Conservation (phyloP, 2,797 vertebrate genomes). For the Onychomys torridus region DNA sequence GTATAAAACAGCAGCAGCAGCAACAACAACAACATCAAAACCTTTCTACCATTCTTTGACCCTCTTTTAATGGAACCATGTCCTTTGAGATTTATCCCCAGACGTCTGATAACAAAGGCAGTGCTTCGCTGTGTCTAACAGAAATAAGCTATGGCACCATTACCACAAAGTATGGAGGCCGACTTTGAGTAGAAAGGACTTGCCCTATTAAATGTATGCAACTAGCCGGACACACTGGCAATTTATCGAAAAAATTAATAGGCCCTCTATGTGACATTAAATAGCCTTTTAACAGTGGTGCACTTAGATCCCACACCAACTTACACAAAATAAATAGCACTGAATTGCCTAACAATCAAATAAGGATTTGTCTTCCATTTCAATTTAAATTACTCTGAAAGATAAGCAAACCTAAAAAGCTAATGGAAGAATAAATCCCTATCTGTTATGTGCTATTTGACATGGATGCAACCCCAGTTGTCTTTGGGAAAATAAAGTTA, state of each 20-base stretch:
- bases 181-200: constrained; percentile 67
- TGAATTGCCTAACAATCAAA: constrained; percentile 78
- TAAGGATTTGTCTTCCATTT: constrained; percentile 80
- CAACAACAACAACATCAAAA: not conserved
- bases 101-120: constrained; percentile 52
- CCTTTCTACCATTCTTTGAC: not conserved
- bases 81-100: constrained; percentile 56
- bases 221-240: constrained; percentile 46
- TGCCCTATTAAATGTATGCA: constrained; percentile 61
- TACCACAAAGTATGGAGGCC: constrained; percentile 56
- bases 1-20: not conserved
- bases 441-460: constrained; percentile 75
- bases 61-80: not conserved
- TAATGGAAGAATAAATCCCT: constrained; percentile 79
- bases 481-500: constrained; percentile 77
- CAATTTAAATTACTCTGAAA: constrained; percentile 80
- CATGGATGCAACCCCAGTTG: constrained; percentile 73
- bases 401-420: constrained; percentile 80
- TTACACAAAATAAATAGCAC: constrained; percentile 74
- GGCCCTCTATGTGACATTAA: constrained; percentile 73
- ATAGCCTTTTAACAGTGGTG: constrained; percentile 79
- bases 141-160: constrained; percentile 68
- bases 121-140: not conserved
- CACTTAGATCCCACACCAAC: constrained; percentile 77
- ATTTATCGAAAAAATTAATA: constrained; percentile 80